A percentile compares a stretch with the other conserved stretches of the same genome.
Evolutionary conservation across 2,113 vertebrate genomes (phyloP).

Genomic region (Callipepla squamata): DNA sequence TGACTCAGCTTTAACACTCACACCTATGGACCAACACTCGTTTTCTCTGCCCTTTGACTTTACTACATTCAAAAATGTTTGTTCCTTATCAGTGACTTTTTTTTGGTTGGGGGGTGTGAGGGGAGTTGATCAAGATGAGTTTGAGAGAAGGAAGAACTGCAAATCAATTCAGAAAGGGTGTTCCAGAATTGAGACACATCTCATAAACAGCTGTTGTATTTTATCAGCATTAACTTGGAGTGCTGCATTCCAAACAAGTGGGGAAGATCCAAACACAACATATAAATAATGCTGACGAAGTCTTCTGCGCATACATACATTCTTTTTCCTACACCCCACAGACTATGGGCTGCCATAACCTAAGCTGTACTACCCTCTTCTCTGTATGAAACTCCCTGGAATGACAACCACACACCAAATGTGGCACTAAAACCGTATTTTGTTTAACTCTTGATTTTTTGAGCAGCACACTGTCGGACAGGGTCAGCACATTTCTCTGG

Average conservation of each 20-base stretch:
- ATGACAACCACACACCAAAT: neutral
- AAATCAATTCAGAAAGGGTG: conserved; percentile 20
- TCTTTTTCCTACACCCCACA: neutral
- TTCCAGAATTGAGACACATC: neutral
- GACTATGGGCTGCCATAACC: neutral
- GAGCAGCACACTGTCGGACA: neutral
- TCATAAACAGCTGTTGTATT: conserved; percentile 11
- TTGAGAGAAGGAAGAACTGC: neutral
- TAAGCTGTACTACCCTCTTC: neutral
- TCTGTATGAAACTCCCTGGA: neutral
- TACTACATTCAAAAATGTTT: neutral
- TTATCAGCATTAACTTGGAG: conserved; percentile 9
- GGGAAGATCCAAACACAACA: neutral
- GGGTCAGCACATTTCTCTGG: neutral
- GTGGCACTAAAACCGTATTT: neutral
- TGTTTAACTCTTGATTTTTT: neutral
- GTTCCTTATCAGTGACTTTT: neutral
- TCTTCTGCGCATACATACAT: fast-evolving
- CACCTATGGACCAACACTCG: neutral
- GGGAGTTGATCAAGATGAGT: neutral
- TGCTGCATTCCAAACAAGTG: neutral
- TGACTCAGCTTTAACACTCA: neutral
- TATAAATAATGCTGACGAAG: neutral
- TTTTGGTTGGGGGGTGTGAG: neutral
- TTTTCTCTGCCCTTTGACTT: neutral